Evolutionary conservation across 2,113 vertebrate genomes (phyloP), one percentile per base, ranked within the genome.

Genomic region (Neolamprologus variostigma): DNA sequence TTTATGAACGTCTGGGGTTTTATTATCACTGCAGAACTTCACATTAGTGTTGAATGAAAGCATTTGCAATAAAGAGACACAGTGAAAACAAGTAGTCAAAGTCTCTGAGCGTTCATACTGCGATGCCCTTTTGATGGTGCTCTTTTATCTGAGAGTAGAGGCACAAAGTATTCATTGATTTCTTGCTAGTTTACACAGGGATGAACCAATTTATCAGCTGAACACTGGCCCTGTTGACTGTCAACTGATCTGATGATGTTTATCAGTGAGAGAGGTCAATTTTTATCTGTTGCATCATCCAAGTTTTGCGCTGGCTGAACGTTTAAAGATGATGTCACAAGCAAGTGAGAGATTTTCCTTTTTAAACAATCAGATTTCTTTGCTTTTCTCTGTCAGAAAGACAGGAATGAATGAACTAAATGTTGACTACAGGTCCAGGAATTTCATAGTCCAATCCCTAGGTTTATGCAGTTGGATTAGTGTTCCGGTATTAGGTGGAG

Each of bases 51-150:
- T 55, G 45, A 14, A 57, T 85, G 16, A 84, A 71, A 83, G 3
- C 9, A 42, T 82, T 86, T 81, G 59, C 84, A 84, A 59, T 84
- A 91, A 92, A 90, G 40, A 89, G 19, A 81, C 14, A 8, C 4
- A 4, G 21, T 73, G n/a, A 42, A 40, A 33, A 80, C 63, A 28
- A 61, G 17, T 2, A 31, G 42, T 78, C 71, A 78, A 55, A 81
- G 37, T 81, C 35, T 81, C 21, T 83, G 45, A 51, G 73, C 14
- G 2, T n/a, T 50, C 4, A 13, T 31, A 50, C 16, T 50, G 42
- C 17, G 1, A 78, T 50, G 16, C 23, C 71, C 16, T 31, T 78
- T 78, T 31, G 26, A n/a, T 50, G 45, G 26, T 76, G 3, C 42
- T 2, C 17, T 50, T 51, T 51, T 51, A 78, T 78, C 26, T 51